Base-by-base conservation (phyloP, 2,888 invertebrate genomes). In the Cistogaster globosa region DNA sequence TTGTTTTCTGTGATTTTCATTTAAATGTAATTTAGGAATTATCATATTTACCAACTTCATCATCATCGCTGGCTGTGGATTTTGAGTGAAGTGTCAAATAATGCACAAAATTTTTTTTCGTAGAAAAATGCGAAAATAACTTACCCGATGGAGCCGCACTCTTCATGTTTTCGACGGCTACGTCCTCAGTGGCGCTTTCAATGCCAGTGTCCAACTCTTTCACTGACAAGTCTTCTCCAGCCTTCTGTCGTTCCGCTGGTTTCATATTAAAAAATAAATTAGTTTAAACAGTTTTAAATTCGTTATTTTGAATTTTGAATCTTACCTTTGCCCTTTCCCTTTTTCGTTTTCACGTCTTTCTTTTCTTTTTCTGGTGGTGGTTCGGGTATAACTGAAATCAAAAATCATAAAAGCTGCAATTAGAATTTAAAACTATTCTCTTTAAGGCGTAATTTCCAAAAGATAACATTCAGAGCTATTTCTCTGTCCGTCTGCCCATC, bases 351-450 rank as follows among this genome's bases (percentile, higher is more conserved):
- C 91, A 86, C 93, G 89, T 86, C 91, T 87, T 90, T 91, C 86
- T 89, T 90, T 57, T 89, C 91, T 36, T 83, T 78, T 42, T 90
- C 91, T 0, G 92, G 89, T 0, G 94, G 94, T 2, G 93, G 69
- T 62, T 94, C 94, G 3, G 93, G 77, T 57, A 89, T 86, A 45
- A 90, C 88, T 87, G 32, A 9, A 57, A 53, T 55, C 0, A 42
- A 71, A 45, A 57, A 20, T 32, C 11, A 55, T 22, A 4, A 5
- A 12, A 11, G 22, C 0, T 22, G 7, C 48, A n/a, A 6, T 22
- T 22, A 2, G 0, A 22, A 14, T 1, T 4, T 22, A 5, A 14
- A 26, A 26, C 26, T n/a, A n/a, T n/a, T n/a, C n/a, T n/a, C n/a
- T n/a, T n/a, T n/a, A n/a, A n/a, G n/a, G n/a, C n/a, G n/a, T n/a